Evolutionary conservation across 2,797 vertebrate species (phyloP).

Genomic region (Pseudopleuronectes americanus): DNA sequence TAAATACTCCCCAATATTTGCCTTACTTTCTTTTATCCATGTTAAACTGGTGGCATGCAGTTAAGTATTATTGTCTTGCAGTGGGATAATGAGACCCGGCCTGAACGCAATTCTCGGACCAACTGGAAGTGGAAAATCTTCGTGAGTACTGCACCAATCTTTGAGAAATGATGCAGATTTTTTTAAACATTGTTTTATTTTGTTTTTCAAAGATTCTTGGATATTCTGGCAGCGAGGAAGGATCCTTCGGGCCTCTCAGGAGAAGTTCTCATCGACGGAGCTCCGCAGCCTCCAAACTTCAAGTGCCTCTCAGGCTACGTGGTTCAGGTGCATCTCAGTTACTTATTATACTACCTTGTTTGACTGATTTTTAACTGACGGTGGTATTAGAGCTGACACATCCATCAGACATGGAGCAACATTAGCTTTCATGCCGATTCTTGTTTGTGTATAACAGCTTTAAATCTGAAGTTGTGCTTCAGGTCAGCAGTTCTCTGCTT

Average conservation of each 20-base stretch:
- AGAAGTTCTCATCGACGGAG: conserved; percentile 87
- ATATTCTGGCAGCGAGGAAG: conserved; percentile 88
- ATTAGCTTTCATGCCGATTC: too few relatives aligned
- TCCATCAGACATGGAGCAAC: too few relatives aligned
- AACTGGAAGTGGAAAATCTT: conserved; percentile 88
- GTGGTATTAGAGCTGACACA: too few relatives aligned
- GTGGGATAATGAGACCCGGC: conserved; percentile 88
- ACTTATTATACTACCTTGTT: background rate
- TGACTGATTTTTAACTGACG: too few relatives aligned
- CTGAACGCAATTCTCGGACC: conserved; percentile 89
- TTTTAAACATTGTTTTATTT: background rate
- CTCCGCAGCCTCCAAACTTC: conserved; percentile 86
- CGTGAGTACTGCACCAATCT: conserved; percentile 78
- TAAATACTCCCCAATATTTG: background rate
- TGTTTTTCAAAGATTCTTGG: conserved; percentile 82
- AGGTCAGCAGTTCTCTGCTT: background rate
- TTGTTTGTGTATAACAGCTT: too few relatives aligned
- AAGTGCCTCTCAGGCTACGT: conserved; percentile 90
- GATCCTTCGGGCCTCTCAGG: conserved; percentile 86
- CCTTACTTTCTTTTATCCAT: background rate
- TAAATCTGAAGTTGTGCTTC: too few relatives aligned
- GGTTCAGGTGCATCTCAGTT: conserved; percentile 82
- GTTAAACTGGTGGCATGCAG: background rate
- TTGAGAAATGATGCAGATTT: background rate
- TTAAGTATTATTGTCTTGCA: conserved; percentile 67